phyloP scores from a whole-genome alignment of 2,113 vertebrate species.

The Felis chaus region DNA sequence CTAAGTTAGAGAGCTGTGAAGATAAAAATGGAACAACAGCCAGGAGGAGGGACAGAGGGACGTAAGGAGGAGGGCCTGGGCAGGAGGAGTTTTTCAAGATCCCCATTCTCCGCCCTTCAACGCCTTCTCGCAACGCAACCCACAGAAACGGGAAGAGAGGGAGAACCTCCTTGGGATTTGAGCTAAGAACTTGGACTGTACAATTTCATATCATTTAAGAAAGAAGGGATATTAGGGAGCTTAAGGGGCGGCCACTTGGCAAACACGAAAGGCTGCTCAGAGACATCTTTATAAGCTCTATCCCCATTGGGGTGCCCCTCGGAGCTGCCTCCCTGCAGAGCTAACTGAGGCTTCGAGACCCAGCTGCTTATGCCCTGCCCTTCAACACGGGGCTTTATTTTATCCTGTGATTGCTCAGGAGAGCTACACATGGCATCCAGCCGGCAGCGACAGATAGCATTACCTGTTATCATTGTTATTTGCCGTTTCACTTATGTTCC shows the following conservation, averaged over 20 bases:
- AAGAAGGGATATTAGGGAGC: not conserved
- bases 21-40: accelerated
- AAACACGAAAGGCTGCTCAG: slow-evolving; percentile 41
- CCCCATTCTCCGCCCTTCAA: not conserved
- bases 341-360: slow-evolving; percentile 36
- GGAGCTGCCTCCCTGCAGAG: slow-evolving; percentile 4
- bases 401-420: slow-evolving; percentile 62
- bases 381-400: slow-evolving; percentile 4
- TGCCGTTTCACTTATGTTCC: slow-evolving; percentile 47
- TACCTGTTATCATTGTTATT: slow-evolving; percentile 70
- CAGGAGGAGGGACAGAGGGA: not conserved
- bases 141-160: not conserved
- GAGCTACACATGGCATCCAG: slow-evolving; percentile 5
- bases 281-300: not conserved
- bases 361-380: not conserved
- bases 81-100: not conserved
- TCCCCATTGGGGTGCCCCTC: not conserved
- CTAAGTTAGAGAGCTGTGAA: not conserved
- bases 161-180: not conserved
- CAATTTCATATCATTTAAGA: slow-evolving; percentile 10
- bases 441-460: slow-evolving; percentile 1
- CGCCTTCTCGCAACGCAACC: not conserved
- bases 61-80: accelerated
- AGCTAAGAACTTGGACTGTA: slow-evolving; percentile 4
- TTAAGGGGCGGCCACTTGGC: slow-evolving; percentile 35